Conservation (phyloP, 2,113 vertebrate genomes). For the Rallus limicola region DNA sequence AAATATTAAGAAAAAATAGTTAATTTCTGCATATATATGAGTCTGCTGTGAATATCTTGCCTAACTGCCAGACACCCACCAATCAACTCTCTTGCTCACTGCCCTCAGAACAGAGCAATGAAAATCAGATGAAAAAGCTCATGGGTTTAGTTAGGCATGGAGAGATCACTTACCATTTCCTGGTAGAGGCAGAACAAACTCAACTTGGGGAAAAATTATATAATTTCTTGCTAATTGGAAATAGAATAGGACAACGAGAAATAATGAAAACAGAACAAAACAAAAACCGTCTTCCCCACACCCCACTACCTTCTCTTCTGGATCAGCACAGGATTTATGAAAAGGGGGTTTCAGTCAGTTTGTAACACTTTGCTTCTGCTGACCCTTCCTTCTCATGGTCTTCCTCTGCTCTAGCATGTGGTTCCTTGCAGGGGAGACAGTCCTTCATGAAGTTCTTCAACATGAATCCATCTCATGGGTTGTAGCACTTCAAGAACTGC, state of each 20-base stretch:
- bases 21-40: not conserved
- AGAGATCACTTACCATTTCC: not conserved
- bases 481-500: not conserved
- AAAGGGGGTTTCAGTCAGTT: not conserved
- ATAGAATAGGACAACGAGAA: not conserved
- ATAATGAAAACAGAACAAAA: not conserved
- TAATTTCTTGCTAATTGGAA: not conserved
- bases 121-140: not conserved
- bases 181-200: not conserved
- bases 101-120: not conserved
- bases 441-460: not conserved
- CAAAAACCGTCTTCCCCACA: not conserved
- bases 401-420: rapidly evolving
- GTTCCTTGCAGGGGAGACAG: not conserved
- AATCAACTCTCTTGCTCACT: not conserved
- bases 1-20: not conserved
- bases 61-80: not conserved
- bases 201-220: not conserved
- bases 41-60: not conserved
- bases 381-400: not conserved
- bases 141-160: not conserved
- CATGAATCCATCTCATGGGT: not conserved
- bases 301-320: not conserved
- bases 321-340: rapidly evolving
- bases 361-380: not conserved